Conservation (phyloP, 2,888 invertebrate genomes). For the Augochlorella aurata region DNA sequence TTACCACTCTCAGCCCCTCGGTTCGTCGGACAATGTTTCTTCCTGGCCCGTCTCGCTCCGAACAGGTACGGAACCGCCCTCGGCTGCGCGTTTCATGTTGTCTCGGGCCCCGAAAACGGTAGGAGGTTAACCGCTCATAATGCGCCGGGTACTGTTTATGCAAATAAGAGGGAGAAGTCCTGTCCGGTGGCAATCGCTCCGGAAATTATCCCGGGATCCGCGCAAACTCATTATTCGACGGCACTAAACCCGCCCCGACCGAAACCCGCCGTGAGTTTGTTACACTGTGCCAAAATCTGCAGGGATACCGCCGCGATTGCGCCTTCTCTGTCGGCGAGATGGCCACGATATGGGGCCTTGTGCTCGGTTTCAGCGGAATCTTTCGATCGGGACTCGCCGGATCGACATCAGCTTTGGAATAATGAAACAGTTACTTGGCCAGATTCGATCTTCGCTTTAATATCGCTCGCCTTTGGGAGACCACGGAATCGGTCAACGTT, state of each 20-base stretch:
- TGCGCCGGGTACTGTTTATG: constrained; percentile 64
- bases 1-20: neutral
- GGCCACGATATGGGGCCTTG: no score
- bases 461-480: no score
- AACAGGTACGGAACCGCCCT: constrained; percentile 9
- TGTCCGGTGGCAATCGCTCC: constrained; percentile 59
- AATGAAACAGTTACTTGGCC: no score
- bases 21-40: neutral
- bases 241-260: constrained; percentile 46
- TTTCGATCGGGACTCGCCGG: no score
- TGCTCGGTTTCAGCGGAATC: no score
- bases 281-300: neutral
- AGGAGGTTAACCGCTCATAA: constrained; percentile 50
- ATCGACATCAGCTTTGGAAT: no score
- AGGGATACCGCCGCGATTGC: no score
- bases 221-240: constrained; percentile 65
- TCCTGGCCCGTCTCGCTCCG: neutral
- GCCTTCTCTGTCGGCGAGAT: no score
- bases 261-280: neutral
- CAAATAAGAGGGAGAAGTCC: constrained; percentile 60
- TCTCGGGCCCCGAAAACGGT: constrained; percentile 51
- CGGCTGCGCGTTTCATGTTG: constrained; percentile 30
- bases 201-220: constrained; percentile 61
- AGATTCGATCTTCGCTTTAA: no score
- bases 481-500: no score